phyloP scores from a whole-genome alignment of 35 echinoderm and acorn worm species.

The Holothuria glaberrima region DNA sequence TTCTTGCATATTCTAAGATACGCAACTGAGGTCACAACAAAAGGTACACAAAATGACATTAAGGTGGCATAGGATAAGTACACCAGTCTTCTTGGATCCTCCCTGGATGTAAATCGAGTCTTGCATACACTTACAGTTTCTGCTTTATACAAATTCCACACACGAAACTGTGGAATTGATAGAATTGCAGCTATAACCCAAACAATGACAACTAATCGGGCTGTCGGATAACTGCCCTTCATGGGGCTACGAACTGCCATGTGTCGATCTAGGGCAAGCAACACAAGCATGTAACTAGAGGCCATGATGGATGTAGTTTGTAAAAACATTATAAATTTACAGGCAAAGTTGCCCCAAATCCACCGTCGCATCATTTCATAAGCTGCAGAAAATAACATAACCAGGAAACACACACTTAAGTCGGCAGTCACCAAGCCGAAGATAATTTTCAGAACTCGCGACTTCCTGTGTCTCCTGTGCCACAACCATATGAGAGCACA shows the following conservation, averaged over 20 bases:
- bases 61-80: constrained; percentile 81
- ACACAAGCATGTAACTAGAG: constrained; percentile 90
- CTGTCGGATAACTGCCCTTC: constrained; percentile 72
- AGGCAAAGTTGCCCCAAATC: constrained; percentile 77
- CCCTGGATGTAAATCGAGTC: constrained; percentile 43
- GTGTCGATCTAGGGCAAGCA: constrained; percentile 89
- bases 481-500: constrained; percentile 84
- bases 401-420: constrained; percentile 87
- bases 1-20: constrained; percentile 92
- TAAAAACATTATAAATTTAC: constrained; percentile 88
- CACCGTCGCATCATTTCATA: constrained; percentile 86
- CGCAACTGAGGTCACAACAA: constrained; percentile 81
- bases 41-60: constrained; percentile 84
- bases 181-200: constrained; percentile 65
- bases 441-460: constrained; percentile 89
- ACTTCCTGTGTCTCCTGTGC: constrained; percentile 76
- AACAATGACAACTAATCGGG: constrained; percentile 65
- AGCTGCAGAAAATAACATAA: constrained; percentile 67
- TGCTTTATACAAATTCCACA: constrained; percentile 58
- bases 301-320: constrained; percentile 87
- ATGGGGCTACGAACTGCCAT: constrained; percentile 88
- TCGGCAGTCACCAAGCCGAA: constrained; percentile 87
- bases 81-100: constrained; percentile 50
- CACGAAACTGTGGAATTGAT: constrained; percentile 82
- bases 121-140: constrained; percentile 59